Conservation (phyloP, 1,140 invertebrate genomes). For the Probaryconus sp. region DNA sequence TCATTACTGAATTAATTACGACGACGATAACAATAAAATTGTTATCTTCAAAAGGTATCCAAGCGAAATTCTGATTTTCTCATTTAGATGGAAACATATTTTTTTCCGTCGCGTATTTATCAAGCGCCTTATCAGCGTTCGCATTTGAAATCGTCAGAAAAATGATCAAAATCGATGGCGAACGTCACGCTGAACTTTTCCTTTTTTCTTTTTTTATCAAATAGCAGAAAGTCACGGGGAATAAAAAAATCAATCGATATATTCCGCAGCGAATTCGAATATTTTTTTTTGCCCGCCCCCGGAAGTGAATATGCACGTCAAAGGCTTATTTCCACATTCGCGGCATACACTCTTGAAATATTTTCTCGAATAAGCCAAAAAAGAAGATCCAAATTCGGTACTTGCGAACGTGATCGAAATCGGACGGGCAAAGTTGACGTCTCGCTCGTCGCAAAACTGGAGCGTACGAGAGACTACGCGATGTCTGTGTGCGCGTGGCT, state of each 20-base stretch:
- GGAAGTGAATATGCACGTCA: slow-evolving; percentile 16
- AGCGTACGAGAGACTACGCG: slow-evolving; percentile 11
- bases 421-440: slow-evolving; percentile 3
- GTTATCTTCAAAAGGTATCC: no score
- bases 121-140: neutral
- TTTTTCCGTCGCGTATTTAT: no score
- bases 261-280: neutral
- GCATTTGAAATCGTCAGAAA: neutral
- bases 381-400: slow-evolving; percentile 18
- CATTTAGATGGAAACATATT: no score
- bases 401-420: slow-evolving; percentile 29
- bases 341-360: slow-evolving; percentile 12
- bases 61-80: no score
- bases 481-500: slow-evolving; percentile 11
- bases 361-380: slow-evolving; percentile 22
- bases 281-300: slow-evolving; percentile 7
- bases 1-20: no score
- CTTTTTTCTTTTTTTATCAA: slow-evolving; percentile 1
- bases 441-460: slow-evolving; percentile 5
- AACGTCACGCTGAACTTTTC: no score
- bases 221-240: neutral
- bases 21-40: no score
- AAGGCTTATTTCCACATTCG: slow-evolving; percentile 27
- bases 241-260: slow-evolving; percentile 22
- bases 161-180: neutral